phyloP scores from a whole-genome alignment of 1,140 invertebrate species.

The Anthonomus grandis region DNA sequence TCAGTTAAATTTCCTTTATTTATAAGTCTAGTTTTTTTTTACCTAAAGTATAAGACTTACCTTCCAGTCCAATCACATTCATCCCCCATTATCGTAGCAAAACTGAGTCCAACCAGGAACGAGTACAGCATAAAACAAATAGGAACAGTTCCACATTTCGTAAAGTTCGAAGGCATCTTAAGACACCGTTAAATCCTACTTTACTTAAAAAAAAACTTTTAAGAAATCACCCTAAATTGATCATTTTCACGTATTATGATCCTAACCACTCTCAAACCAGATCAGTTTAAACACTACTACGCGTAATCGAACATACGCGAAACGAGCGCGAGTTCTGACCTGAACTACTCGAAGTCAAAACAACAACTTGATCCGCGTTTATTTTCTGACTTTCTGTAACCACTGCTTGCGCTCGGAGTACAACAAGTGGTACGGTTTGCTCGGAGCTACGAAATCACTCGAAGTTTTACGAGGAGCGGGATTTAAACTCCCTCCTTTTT shows the following conservation, averaged over 20 bases:
- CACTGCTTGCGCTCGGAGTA: too few relatives aligned
- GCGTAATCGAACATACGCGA: neutral
- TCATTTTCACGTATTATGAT: too few relatives aligned
- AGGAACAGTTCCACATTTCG: neutral
- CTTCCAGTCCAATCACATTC: constrained; percentile 19
- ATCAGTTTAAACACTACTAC: neutral
- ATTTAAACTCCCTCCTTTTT: neutral
- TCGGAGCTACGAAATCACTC: neutral
- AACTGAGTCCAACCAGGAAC: constrained; percentile 5
- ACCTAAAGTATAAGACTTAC: neutral
- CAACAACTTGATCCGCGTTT: too few relatives aligned
- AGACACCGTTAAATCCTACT: neutral
- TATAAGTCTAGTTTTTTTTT: too few relatives aligned
- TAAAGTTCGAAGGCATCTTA: constrained; percentile 1
- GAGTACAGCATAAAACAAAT: constrained; percentile 7
- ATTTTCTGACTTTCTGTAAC: too few relatives aligned
- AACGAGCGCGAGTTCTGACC: neutral
- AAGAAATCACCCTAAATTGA: neutral
- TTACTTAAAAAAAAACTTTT: too few relatives aligned
- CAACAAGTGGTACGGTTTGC: neutral
- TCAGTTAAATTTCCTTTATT: too few relatives aligned
- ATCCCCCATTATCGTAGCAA: constrained; percentile 17
- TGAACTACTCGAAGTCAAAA: neutral
- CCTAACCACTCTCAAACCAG: neutral
- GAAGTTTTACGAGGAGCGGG: neutral